Percentiles rank a stretch among this genome's conserved stretches.
Evolutionary conservation across 1,140 invertebrate genomes (phyloP).

Genomic region (Aphis gossypii): DNA sequence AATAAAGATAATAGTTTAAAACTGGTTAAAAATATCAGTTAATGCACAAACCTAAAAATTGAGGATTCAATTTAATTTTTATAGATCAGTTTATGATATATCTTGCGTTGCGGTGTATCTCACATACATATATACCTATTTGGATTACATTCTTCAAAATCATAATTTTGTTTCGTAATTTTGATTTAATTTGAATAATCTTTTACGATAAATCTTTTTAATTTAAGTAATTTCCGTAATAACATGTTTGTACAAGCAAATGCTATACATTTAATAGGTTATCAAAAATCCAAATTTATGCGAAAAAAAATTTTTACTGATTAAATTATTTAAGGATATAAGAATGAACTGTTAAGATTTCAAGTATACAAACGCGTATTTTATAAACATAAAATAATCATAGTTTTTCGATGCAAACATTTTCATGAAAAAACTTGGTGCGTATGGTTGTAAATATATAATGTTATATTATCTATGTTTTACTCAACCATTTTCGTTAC

Average conservation of each 20-base stretch:
- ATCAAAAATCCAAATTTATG: not conserved
- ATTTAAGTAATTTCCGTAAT: not conserved
- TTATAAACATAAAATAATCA: not conserved
- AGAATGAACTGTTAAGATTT: not conserved
- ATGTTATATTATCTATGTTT: not conserved
- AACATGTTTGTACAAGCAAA: not conserved
- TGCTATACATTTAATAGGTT: not conserved
- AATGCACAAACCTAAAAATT: not conserved
- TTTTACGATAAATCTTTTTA: not conserved
- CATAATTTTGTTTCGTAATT: not conserved
- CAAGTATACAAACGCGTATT: not conserved
- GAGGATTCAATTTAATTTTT: not conserved
- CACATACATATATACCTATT: not conserved
- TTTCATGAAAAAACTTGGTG: not conserved
- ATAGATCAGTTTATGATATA: not conserved
- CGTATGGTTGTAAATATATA: not conserved
- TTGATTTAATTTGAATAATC: not conserved
- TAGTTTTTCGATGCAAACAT: not conserved
- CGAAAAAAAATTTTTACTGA: not conserved
- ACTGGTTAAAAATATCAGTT: not conserved
- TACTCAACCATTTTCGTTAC: not conserved
- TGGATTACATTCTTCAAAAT: not conserved
- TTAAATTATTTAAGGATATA: not conserved
- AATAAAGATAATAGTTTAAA: not conserved
- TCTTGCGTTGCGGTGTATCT: not conserved